These are phyloP conservation scores for Astreopora myriophthalma DNA, from an alignment of 64 coral and sea anemone genomes.

Conservation along the genomic window DNA sequence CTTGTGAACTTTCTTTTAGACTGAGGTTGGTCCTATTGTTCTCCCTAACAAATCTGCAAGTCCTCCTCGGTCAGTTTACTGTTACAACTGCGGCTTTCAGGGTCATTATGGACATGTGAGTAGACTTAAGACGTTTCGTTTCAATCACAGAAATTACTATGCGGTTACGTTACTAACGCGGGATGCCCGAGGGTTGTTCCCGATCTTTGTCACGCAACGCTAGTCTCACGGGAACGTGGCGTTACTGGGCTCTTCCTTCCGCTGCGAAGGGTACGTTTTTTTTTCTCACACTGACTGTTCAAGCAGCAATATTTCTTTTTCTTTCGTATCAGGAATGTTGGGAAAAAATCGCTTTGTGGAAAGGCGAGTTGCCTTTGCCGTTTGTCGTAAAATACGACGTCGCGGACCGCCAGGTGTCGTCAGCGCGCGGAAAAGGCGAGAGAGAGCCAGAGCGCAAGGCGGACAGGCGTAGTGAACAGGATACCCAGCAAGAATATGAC, in stretches of 20 bases:
- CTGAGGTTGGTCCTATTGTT: background rate
- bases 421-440: background rate
- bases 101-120: conserved; percentile 81
- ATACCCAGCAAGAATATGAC: background rate
- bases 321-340: conserved; percentile 41
- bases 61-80: conserved; percentile 25
- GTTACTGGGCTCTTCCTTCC: too few relatives aligned
- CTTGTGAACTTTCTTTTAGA: background rate
- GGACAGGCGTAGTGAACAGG: background rate
- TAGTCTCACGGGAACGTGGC: too few relatives aligned
- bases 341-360: background rate
- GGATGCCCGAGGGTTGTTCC: too few relatives aligned
- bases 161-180: background rate
- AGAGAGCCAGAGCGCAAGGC: background rate
- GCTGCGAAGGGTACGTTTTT: too few relatives aligned
- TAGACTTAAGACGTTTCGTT: background rate
- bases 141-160: background rate
- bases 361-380: background rate
- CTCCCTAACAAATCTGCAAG: background rate
- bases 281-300: too few relatives aligned
- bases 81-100: conserved; percentile 65
- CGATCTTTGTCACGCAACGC: too few relatives aligned
- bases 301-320: background rate
- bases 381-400: conserved; percentile 72
- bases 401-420: background rate